Evolutionary conservation across 2,113 vertebrate species (phyloP).

Genomic region (Mystacornis crossleyi): DNA sequence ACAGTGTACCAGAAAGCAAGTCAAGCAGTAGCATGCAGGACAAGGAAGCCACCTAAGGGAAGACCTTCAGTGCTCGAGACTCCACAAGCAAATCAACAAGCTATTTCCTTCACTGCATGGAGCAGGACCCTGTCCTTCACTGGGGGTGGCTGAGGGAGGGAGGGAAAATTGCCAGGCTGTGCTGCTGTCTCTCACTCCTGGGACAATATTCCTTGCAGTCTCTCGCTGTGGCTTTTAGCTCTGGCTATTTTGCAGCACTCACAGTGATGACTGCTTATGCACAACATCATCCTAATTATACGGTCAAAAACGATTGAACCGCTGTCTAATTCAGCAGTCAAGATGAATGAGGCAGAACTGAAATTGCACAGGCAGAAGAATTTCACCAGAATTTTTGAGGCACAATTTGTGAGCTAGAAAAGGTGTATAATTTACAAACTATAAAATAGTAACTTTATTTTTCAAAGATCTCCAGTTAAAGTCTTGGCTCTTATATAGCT

Average conservation of each 20-base stretch:
- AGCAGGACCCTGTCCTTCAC: not conserved
- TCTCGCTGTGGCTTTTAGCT: not conserved
- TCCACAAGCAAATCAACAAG: not conserved
- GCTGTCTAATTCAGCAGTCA: not conserved
- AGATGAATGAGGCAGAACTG: not conserved
- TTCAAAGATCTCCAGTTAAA: not conserved
- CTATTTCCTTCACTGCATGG: not conserved
- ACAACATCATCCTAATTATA: not conserved
- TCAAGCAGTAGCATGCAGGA: accelerated
- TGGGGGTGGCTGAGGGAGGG: not conserved
- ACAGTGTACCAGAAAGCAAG: not conserved
- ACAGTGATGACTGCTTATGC: not conserved
- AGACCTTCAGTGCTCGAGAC: not conserved
- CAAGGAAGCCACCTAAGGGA: not conserved
- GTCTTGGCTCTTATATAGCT: not conserved
- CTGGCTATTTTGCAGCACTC: not conserved
- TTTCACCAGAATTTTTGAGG: not conserved
- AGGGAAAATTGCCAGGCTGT: not conserved
- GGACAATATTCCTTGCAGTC: not conserved
- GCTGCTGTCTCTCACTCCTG: not conserved
- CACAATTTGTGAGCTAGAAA: not conserved
- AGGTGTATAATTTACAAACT: not conserved
- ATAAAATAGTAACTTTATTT: not conserved
- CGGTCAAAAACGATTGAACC: not conserved
- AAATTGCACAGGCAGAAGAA: not conserved